Base-by-base conservation (phyloP, 2,113 vertebrate genomes). In the Drymodes brunneopygia region DNA sequence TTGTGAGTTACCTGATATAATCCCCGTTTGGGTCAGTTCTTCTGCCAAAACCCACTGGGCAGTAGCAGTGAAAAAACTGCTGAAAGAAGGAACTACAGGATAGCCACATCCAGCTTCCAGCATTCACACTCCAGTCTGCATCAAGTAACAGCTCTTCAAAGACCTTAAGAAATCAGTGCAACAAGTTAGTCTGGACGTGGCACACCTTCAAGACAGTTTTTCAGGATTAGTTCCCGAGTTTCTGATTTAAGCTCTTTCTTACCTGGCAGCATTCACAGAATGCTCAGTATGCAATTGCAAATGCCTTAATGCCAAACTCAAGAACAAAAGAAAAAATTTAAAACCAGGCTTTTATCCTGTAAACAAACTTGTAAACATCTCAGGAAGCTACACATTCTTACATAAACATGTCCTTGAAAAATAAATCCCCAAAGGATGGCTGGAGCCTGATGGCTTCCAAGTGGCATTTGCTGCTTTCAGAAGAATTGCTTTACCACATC, bases 81-180 rank as follows among this genome's bases (percentile, higher is more conserved):
- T 99, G 99, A 91, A 99, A 99, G 96, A 99, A 99, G 24, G 99
- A 99, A 72, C 99, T 99, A 95, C 99, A 99, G 65, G 99, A 99
- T 0, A 99, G 98, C 99, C 99, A 99, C 99, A 99, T 99, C 99
- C 99, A 99, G 96, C 99, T 99, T 81, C 99, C 99, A 48, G 99
- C 99, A 45, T 99, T 99, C 42, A 99, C 99, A 70, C 99, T 99
- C 99, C 99, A 99, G 92, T 99, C 99, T 7, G 99, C 99, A 22
- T 99, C 99, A 40, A 99, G 98, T 57, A 99, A 92, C 88, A 99
- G 92, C 97, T 99, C 99, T 97, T 99, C 99, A 97, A 99, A 99
- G 56, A 99, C 99, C 99, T 99, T 93, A 42, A 91, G 47, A 93
- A 95, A 94, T 57, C 24, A 97, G 16, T 86, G 65, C 69, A 95